Conservation (phyloP, 2,888 invertebrate species). For the Heliconius aoede region DNA sequence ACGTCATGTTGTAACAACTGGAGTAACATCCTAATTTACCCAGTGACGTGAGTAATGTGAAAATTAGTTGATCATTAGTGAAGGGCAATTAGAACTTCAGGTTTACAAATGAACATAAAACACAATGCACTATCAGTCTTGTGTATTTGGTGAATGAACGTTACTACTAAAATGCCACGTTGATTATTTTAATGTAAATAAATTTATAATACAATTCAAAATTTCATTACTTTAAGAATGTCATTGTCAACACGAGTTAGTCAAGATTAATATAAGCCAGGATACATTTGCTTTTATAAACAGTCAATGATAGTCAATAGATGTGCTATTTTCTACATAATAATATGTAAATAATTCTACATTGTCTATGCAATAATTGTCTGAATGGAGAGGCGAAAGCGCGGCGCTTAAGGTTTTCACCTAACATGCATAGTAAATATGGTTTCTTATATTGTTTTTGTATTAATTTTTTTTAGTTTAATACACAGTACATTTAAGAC, state of each 20-base stretch:
- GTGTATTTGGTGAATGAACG: background rate
- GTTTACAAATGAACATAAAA: constrained; percentile 44
- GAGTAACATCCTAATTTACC: constrained; percentile 51
- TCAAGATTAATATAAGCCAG: background rate
- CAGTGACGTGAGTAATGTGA: constrained; percentile 50
- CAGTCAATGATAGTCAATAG: too few relatives aligned
- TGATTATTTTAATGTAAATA: background rate
- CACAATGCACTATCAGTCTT: constrained; percentile 25
- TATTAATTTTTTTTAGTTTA: background rate
- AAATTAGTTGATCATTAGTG: constrained; percentile 56
- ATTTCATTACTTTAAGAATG: background rate
- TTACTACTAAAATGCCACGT: background rate
- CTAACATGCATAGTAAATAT: constrained; percentile 21
- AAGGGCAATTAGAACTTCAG: constrained; percentile 51
- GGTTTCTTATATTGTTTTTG: background rate
- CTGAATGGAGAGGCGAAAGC: constrained; percentile 10
- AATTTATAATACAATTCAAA: background rate
- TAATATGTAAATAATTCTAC: constrained; percentile 4
- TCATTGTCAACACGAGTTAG: background rate
- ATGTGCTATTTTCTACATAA: background rate
- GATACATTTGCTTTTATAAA: background rate
- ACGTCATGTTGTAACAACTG: constrained; percentile 41
- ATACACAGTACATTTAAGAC: background rate
- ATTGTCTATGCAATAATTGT: constrained; percentile 23
- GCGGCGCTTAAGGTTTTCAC: constrained; percentile 12